These are phyloP conservation scores for Ceriagrion tenellum DNA, from an alignment of 2,888 invertebrate genomes.

Conservation along the genomic window DNA sequence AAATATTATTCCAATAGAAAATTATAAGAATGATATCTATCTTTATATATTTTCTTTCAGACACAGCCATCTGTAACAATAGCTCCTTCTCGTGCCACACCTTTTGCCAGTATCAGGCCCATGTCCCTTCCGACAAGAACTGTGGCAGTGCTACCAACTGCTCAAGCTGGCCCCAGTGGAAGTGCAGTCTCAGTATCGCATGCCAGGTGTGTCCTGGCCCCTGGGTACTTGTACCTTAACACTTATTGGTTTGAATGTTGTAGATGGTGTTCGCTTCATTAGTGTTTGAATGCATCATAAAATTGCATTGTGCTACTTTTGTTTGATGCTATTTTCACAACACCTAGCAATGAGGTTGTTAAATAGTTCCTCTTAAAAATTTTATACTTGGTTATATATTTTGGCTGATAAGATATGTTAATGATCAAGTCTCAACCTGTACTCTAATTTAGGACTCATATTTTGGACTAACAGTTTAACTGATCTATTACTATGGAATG, in stretches of 20 bases:
- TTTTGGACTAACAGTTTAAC: too few species aligned
- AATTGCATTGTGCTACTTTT: too few species aligned
- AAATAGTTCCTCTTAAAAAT: too few species aligned
- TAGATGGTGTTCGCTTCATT: not conserved
- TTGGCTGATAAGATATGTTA: too few species aligned
- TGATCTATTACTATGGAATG: too few species aligned
- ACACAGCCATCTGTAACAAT: conserved; percentile 80
- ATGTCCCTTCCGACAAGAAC: conserved; percentile 88
- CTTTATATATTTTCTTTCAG: conserved; percentile 69
- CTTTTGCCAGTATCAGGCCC: conserved; percentile 94
- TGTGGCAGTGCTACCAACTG: conserved; percentile 89
- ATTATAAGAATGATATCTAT: not conserved
- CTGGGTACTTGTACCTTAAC: conserved; percentile 3
- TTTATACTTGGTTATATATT: too few species aligned
- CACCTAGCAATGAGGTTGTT: too few species aligned
- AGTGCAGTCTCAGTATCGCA: conserved; percentile 36
- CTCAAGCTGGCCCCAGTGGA: conserved; percentile 77
- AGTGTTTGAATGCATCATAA: not conserved
- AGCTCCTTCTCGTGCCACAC: conserved; percentile 87
- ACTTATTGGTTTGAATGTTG: not conserved
- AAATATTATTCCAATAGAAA: not conserved
- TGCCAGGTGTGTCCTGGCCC: conserved; percentile 44
- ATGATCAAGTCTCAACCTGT: too few species aligned
- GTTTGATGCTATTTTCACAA: too few species aligned
- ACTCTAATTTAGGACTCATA: too few species aligned